Base-by-base conservation (phyloP, 2,888 invertebrate genomes). In the Cataglyphis livida region DNA sequence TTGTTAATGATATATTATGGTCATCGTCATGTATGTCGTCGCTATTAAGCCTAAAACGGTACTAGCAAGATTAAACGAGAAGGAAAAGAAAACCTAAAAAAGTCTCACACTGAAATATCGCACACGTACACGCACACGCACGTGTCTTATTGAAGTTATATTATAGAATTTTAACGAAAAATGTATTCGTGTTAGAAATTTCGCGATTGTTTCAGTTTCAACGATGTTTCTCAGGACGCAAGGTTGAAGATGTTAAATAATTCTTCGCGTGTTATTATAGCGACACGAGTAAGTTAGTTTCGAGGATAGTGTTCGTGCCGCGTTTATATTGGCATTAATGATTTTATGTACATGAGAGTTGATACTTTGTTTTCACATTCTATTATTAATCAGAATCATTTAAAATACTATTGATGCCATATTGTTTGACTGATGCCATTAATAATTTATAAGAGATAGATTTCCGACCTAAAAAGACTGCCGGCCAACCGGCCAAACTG, bases 381-480 rank as follows among this genome's bases (percentile, higher is more conserved):
- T 81, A 75, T 87, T 87, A 71, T 79, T 44, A 57, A 71, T 83
- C 87, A 61, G 68, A 54, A 74, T 64, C 21, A 51, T 41, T 83
- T 89, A 85, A 78, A 57, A 82, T 7, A 44, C 10, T 54, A 28
- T 59, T 64, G 51, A 70, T 62, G 83, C 62, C 81, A 78, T 70
- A 28, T 57, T 64, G 38, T 71, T 21, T 61, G 68, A 61, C 44
- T 83, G 66, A 82, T 68, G 64, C 51, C 62, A 59, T 79, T 78
- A 76, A 28, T 65, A 78, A 76, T n/a, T 51, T 81, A 54, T 74
- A 38, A 81, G 51, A 62, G n/a, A 62, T 38, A 74, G 18, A 79
- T 87, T 90, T 89, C 87, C 88, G 85, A 88, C 21, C 18, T 84
- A 79, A 91, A 79, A 91, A 91, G 90, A 89, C 89, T 91, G 91